Base-by-base conservation (phyloP, 2,888 invertebrate genomes). In the Watsonalla binaria region DNA sequence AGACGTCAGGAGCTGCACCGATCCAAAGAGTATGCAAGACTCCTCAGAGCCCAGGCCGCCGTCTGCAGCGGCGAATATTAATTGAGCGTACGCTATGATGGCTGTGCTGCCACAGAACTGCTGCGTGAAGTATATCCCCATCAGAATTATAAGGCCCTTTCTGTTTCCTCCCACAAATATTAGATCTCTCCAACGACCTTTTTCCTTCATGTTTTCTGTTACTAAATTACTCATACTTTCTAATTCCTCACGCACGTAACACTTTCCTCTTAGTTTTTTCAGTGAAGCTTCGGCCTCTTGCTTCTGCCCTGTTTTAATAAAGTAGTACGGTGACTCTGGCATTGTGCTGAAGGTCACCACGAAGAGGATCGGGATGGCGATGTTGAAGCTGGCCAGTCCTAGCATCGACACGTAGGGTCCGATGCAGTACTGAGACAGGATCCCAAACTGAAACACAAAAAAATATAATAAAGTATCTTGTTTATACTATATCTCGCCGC, bases 311-410 rank as follows among this genome's bases (percentile, higher is more conserved):
- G 81, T 77, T 51, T 92, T 90, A 33, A 93, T 83, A 70, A 86
- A 86, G 68, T 88, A 93, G 65, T 93, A 92, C 0, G 95, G 95
- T 2, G 94, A 93, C 73, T 95, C 95, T 0, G 94, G 94, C 88
- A 94, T 92, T 45, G 92, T 91, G 49, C 91, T 82, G 72, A 93
- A 92, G 0, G 92, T 87, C 0, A 92, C 73, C 11, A 93, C 84
- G 66, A 93, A 92, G 2, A 93, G 65, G 37, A 93, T 80, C 0
- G 93, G 92, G 53, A 93, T 84, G 0, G 92, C 76, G 46, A 92
- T 85, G 51, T 93, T 91, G 63, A 93, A 90, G 63, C 91, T 90
- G 6, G 92, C 92, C 34, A 93, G 80, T 0, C 80, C 85, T 57
- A 91, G 75, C 78, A 93, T 93, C 33, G 92, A 91, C 14, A 92